Base-by-base conservation (phyloP, 1,140 invertebrate genomes). In the Zeugodacus cucurbitae region DNA sequence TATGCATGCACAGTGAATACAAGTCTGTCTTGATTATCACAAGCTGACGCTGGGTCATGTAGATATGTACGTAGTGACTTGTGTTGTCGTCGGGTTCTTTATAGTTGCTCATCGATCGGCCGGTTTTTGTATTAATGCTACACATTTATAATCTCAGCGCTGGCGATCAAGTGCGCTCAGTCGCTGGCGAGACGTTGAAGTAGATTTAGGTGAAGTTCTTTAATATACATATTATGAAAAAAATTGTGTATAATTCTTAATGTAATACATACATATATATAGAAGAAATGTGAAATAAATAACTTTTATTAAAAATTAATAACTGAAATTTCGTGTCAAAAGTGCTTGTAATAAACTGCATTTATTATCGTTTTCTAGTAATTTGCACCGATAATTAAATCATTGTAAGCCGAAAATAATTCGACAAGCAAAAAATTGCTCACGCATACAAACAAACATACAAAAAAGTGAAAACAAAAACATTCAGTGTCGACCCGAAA, bases 21-120 rank as follows among this genome's bases (percentile, higher is more conserved):
- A 74, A 74, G 67, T 74, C 67, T 74, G 67, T 37, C 67, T 74
- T 74, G 67, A 74, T 74, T 74, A 74, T 74, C 67, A 20, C 58
- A 7, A 37, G 17, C 34, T 41, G 32, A 34, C 34, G 67, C 22
- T 37, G 67, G 48, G 2, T 20, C 48, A 54, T 48, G 11, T 48
- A 17, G 14, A 54, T 17, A 54, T 20, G 44, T 48, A 54, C 14
- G 10, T n/a, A 62, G n/a, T 5, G 58, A 62, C 48, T 54, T 62
- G 58, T 6, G 58, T 11, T 62, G 22, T 7, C n/a, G n/a, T 17
- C 58, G 58, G 22, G 1, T 62, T 4, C 58, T 10, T 62, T n/a
- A 32, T 20, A 67, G 14, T 34, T 11, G 26, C 26, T 32, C 26
- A 32, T 67, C 29, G 64, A 74, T 22, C 67, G 67, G 67, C 22